Percentiles rank a stretch among this genome's conserved stretches.
Evolutionary conservation across 2,888 invertebrate species (phyloP).

Genomic region (Uropetala carovei): DNA sequence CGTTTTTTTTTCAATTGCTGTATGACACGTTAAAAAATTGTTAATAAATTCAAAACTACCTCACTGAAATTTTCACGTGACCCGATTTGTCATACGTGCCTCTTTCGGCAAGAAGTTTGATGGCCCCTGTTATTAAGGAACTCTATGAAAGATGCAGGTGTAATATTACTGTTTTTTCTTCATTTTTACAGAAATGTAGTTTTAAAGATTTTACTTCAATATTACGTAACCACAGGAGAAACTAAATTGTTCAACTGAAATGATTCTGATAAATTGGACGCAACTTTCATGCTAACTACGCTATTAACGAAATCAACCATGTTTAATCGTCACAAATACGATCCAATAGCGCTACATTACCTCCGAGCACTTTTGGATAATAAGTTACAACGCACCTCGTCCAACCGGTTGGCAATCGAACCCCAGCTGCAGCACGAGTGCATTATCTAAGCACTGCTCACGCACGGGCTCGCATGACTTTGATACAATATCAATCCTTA

Average conservation of each 20-base stretch:
- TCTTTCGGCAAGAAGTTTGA: no score
- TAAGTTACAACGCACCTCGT: slow-evolving; percentile 27
- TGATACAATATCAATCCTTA: background rate
- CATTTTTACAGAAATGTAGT: no score
- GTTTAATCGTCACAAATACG: background rate
- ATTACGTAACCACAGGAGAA: background rate
- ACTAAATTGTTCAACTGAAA: background rate
- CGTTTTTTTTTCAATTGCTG: no score
- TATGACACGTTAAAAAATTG: no score
- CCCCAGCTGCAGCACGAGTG: background rate
- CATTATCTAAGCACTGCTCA: slow-evolving; percentile 4
- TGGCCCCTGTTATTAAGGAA: no score
- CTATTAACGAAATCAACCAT: background rate
- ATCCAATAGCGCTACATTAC: background rate
- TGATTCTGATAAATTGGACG: background rate
- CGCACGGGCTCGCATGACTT: background rate
- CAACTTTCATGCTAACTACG: background rate
- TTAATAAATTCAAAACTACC: no score
- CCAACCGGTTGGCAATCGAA: background rate
- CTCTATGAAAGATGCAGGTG: no score
- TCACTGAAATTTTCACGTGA: no score
- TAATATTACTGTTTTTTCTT: no score
- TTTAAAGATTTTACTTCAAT: no score
- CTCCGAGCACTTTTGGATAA: background rate
- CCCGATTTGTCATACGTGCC: no score